Percentiles rank a stretch among this genome's conserved stretches.
These are phyloP conservation scores for Bimastos eiseni DNA, from an alignment of 2,888 invertebrate species.

Conservation along the genomic window DNA sequence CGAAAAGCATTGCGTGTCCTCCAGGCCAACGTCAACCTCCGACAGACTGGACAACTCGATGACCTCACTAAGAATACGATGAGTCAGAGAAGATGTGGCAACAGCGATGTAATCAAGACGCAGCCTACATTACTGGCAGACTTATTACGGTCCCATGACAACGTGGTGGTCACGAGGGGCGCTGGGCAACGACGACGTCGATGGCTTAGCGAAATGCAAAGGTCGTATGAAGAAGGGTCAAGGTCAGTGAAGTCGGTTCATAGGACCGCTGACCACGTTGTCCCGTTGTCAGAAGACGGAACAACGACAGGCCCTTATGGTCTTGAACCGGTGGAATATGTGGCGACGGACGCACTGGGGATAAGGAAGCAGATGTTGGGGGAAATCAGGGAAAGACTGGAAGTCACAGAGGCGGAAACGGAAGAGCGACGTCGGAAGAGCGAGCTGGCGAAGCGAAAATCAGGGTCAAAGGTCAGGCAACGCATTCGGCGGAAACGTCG, in stretches of 20 bases:
- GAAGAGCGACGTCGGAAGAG: not conserved
- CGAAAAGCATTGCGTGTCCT: conserved; percentile 35
- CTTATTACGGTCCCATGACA: not conserved
- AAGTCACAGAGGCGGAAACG: not conserved
- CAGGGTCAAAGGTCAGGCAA: not conserved
- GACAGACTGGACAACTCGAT: conserved; percentile 38
- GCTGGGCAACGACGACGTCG: not conserved
- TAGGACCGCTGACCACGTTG: not conserved
- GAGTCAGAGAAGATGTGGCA: conserved; percentile 43
- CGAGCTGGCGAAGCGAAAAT: not conserved
- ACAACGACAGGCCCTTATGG: not conserved
- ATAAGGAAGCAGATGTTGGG: not conserved
- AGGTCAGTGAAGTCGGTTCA: conserved; percentile 4
- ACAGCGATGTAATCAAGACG: conserved; percentile 35
- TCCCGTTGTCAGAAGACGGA: not conserved
- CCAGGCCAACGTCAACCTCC: conserved; percentile 37
- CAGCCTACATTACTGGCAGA: not conserved
- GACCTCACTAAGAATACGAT: conserved; percentile 35
- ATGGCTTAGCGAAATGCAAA: not conserved
- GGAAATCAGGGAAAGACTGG: not conserved
- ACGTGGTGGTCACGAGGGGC: not conserved
- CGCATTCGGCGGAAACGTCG: not conserved
- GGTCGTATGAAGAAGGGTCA: not conserved
- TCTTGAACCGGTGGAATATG: not conserved
- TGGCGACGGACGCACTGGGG: not conserved